Base-by-base conservation (phyloP, 2,888 invertebrate species). In the Cetonia aurata region DNA sequence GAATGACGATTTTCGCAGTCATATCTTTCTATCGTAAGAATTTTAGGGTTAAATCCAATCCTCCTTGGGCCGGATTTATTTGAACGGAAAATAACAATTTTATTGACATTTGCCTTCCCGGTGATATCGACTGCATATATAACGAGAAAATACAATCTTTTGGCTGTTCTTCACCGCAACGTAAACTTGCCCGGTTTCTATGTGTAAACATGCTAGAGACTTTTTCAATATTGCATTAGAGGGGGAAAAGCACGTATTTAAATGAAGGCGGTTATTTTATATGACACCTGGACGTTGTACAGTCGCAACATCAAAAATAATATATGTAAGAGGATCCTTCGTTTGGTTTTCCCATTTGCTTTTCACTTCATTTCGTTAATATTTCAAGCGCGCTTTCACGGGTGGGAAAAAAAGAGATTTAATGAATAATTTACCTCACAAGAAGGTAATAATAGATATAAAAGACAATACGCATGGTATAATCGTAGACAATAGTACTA, bases 221-320 rank as follows among this genome's bases (percentile, higher is more conserved):
- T 37, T 57, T 57, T 57, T 42, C 57, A 41, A 57, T 19, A 42
- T 42, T 41, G 42, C 57, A 57, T 17, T 25, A 25, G n/a, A 31
- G 33, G 55, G 73, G 73, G 73, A 72, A 71, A 70, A 70, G 33
- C 41, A 48, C 12, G 48, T 41, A 57, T 55, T 52, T 52, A 57
- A 70, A 59, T 75, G 76, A 78, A 80, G 79, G 80, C 82, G 81
- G 81, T 82, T 82, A 81, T 79, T 78, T 77, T 79, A 76, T 77
- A 77, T 79, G 80, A 79, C 82, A 82, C 82, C 82, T 82, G 82
- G 82, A 78, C 78, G 13, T 13, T 73, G 78, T 80, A 81, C 79
- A 80, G 80, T 77, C 76, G 17, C 69, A 66, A 73, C 80, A 80
- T 80, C 76, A 79, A 80, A 82, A 79, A n/a, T 17, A 10, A 12